A percentile compares a stretch with the other conserved stretches of the same genome.
Evolutionary conservation across 2,113 vertebrate genomes (phyloP).

Genomic region (Tinamus guttatus): DNA sequence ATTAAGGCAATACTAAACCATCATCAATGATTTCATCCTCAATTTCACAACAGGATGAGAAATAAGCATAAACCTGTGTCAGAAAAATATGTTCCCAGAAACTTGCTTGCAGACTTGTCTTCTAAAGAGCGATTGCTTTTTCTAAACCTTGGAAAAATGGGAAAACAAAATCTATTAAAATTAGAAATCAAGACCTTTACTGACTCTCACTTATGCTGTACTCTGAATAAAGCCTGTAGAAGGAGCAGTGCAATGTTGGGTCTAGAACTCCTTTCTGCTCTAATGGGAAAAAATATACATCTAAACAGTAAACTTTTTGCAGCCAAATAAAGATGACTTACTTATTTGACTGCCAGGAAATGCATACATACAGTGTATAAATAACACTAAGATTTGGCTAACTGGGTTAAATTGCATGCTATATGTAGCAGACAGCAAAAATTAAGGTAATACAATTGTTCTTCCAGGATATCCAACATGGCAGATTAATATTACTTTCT

Average conservation of each 20-base stretch:
- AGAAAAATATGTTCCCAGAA: neutral
- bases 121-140: neutral
- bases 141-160: neutral
- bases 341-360: neutral
- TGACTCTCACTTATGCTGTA: neutral
- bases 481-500: neutral
- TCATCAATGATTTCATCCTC: neutral
- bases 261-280: neutral
- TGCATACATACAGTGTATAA: fast-evolving
- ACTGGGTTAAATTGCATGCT: neutral
- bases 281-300: neutral
- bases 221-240: neutral
- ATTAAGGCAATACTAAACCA: neutral
- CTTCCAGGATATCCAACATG: neutral
- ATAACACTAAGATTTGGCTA: neutral
- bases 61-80: neutral
- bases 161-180: neutral
- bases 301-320: neutral
- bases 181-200: neutral
- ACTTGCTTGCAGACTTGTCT: neutral
- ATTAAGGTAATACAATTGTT: neutral
- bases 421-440: neutral
- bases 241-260: neutral
- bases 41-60: neutral
- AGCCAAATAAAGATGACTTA: neutral